These are phyloP conservation scores for Jordanella pulchra DNA, from an alignment of 2,797 vertebrate species.

Conservation along the genomic window DNA sequence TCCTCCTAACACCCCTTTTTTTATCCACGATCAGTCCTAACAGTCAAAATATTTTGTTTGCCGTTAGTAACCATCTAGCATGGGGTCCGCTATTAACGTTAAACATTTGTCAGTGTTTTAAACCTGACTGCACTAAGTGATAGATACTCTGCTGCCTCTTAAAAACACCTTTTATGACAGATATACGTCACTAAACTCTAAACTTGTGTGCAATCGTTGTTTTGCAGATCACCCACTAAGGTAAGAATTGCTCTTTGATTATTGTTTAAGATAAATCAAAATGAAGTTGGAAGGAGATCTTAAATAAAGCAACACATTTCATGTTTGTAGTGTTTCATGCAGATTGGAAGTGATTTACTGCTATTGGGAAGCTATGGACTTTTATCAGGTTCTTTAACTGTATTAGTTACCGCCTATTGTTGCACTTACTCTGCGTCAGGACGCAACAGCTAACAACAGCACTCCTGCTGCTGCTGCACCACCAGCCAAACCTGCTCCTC, in stretches of 20 bases:
- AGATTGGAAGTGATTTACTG: constrained; percentile 23
- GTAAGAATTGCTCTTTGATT: constrained; percentile 62
- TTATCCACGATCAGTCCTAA: not conserved
- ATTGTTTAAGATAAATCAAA: constrained; percentile 12
- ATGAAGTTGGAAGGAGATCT: constrained; percentile 1
- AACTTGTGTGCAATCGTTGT: constrained; percentile 44
- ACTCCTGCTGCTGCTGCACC: constrained; percentile 82
- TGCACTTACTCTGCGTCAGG: constrained; percentile 70
- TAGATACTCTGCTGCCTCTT: constrained; percentile 26
- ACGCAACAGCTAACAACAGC: constrained; percentile 89
- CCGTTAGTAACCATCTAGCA: constrained; percentile 20
- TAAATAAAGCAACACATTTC: not conserved
- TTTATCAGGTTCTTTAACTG: constrained; percentile 29
- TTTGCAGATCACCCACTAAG: constrained; percentile 81
- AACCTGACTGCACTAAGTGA: constrained; percentile 29
- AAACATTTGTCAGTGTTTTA: constrained; percentile 36
- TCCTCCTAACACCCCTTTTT: constrained; percentile 4
- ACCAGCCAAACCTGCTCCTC: constrained; percentile 83
- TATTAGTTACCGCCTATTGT: constrained; percentile 13
- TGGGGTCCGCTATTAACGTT: constrained; percentile 36
- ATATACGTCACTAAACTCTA: constrained; percentile 23
- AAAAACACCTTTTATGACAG: constrained; percentile 25
- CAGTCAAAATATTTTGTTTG: constrained; percentile 25
- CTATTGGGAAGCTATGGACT: constrained; percentile 33
- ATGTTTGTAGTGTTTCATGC: not conserved